Conservation (phyloP, 2,888 invertebrate genomes). For the Standfussiana lucernea region DNA sequence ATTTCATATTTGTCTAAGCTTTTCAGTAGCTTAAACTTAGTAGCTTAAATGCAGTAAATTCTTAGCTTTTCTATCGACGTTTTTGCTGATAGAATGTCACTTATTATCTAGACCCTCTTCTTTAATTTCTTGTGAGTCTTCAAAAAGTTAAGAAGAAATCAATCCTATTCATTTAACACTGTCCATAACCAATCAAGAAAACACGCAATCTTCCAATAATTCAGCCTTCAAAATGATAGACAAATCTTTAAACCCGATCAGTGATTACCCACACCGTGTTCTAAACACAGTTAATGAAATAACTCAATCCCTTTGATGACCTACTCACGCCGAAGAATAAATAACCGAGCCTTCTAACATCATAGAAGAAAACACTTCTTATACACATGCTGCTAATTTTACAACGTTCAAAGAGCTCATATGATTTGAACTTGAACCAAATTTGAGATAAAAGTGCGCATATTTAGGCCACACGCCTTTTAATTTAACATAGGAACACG, state of each 20-base stretch:
- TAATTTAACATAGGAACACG: constrained; percentile 19
- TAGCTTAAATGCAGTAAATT: not conserved
- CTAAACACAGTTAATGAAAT: constrained; percentile 28
- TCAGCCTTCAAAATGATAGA: not conserved
- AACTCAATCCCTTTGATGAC: constrained; percentile 43
- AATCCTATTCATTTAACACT: not conserved
- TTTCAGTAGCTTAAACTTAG: not conserved
- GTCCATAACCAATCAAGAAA: not conserved
- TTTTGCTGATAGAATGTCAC: not conserved
- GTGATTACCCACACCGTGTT: not conserved
- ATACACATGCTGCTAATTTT: constrained; percentile 62
- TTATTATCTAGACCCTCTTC: not conserved
- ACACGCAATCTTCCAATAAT: not conserved
- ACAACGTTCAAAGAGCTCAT: constrained; percentile 64
- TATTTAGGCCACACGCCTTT: constrained; percentile 51
- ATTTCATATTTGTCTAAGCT: not conserved
- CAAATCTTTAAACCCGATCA: not conserved
- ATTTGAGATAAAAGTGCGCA: constrained; percentile 60
- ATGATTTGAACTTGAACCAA: constrained; percentile 67
- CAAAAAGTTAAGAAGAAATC: not conserved
- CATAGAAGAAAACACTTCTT: constrained; percentile 60
- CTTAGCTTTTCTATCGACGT: not conserved
- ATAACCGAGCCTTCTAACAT: constrained; percentile 52
- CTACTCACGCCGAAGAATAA: constrained; percentile 46
- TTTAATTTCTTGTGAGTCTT: not conserved